phyloP scores from a whole-genome alignment of 2,797 vertebrate genomes.

The Characodon lateralis region DNA sequence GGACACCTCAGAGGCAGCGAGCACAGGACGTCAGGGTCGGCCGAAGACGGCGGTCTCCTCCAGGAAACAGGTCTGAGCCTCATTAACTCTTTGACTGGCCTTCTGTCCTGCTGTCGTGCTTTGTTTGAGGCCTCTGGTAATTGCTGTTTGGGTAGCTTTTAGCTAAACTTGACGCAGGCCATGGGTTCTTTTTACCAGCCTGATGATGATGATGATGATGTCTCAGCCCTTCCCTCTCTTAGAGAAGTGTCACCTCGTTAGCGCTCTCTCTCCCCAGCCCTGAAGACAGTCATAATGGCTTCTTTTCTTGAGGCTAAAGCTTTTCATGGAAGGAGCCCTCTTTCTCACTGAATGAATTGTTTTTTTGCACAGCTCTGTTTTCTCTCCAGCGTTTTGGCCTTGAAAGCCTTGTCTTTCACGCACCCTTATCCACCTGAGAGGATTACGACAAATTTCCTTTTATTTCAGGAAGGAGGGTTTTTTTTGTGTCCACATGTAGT shows the following conservation, averaged over 20 bases:
- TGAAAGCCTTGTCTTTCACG: slow-evolving; percentile 31
- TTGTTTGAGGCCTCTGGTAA: slow-evolving; percentile 24
- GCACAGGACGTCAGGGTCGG: slow-evolving; percentile 55
- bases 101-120: not conserved
- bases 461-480: not conserved
- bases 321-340: slow-evolving; percentile 18
- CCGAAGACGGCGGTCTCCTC: slow-evolving; percentile 77
- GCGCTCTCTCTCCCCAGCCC: slow-evolving; percentile 23
- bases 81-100: slow-evolving; percentile 3
- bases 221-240: slow-evolving; percentile 11
- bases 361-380: slow-evolving; percentile 10
- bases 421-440: slow-evolving; percentile 15
- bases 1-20: slow-evolving; percentile 56
- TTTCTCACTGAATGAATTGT: slow-evolving; percentile 12
- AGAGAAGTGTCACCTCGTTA: slow-evolving; percentile 20
- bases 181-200: slow-evolving; percentile 25
- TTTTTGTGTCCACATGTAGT: not conserved
- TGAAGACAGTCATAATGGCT: slow-evolving; percentile 52
- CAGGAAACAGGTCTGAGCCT: slow-evolving; percentile 82
- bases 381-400: slow-evolving; percentile 16
- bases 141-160: slow-evolving; percentile 24
- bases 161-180: slow-evolving; percentile 39
- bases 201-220: slow-evolving; percentile 26
- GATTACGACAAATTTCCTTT: not conserved
- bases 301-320: slow-evolving; percentile 32